Evolutionary conservation across 2,888 invertebrate genomes (phyloP).

Genomic region (Scaeva pyrastri): DNA sequence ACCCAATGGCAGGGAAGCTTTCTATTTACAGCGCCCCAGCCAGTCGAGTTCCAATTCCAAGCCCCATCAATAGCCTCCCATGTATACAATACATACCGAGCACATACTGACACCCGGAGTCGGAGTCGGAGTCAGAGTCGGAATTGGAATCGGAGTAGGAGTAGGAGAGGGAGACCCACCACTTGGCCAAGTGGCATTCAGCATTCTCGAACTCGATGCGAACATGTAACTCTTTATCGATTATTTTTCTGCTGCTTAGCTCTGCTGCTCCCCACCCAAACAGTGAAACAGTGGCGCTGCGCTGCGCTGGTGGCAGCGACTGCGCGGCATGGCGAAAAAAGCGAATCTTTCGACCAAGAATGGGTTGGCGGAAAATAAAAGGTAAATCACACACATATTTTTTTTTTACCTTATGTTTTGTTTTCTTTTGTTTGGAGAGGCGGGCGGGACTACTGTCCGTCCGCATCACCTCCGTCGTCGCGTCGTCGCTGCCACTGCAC

Average conservation of each 20-base stretch:
- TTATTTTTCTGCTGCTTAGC: conserved; percentile 64
- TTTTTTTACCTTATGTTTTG: not conserved
- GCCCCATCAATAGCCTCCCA: conserved; percentile 54
- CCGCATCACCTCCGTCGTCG: not conserved
- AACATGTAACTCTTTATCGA: conserved; percentile 76
- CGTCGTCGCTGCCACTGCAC: not conserved
- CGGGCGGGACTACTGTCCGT: conserved; percentile 74
- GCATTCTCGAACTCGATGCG: conserved; percentile 74
- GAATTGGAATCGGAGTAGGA: not conserved
- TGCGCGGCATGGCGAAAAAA: conserved; percentile 45
- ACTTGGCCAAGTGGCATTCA: conserved; percentile 72
- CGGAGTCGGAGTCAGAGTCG: not conserved
- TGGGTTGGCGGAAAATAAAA: conserved; percentile 72
- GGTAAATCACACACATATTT: conserved; percentile 74
- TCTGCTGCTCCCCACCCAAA: conserved; percentile 65
- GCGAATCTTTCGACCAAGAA: conserved; percentile 68
- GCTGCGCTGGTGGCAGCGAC: conserved; percentile 21
- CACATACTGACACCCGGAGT: conserved; percentile 64
- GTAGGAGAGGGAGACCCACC: conserved; percentile 63
- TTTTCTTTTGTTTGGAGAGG: conserved; percentile 56
- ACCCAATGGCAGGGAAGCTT: conserved; percentile 75
- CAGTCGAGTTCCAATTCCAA: conserved; percentile 72
- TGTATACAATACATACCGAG: conserved; percentile 45
- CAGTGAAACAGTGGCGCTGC: too few species aligned
- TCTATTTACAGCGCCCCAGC: conserved; percentile 74